Evolutionary conservation across 2,113 vertebrate genomes (phyloP).

Genomic region (Calyptomena viridis): DNA sequence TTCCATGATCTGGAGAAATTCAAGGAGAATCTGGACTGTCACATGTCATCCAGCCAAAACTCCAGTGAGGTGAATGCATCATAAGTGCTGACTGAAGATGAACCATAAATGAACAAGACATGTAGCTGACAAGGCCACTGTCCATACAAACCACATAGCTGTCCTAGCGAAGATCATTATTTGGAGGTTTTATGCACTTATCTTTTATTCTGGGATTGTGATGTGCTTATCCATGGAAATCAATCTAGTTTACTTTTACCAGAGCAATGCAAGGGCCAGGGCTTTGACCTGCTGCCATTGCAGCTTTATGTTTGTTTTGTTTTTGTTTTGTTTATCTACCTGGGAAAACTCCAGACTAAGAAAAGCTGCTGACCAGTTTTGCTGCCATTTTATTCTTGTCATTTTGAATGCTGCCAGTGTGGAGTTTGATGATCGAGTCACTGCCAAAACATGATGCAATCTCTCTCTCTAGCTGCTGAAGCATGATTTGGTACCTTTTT

Average conservation of each 20-base stretch:
- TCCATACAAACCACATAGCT: conserved; percentile 22
- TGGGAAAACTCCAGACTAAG: conserved; percentile 76
- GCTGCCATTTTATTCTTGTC: conserved; percentile 75
- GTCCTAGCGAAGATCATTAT: conserved; percentile 24
- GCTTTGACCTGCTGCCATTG: conserved; percentile 57
- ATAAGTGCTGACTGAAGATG: conserved; percentile 69
- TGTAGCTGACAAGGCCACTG: conserved; percentile 44
- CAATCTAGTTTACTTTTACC: conserved; percentile 69
- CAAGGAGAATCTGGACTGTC: conserved; percentile 86
- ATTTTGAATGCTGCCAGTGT: conserved; percentile 71
- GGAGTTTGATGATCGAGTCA: conserved; percentile 59
- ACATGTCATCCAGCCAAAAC: conserved; percentile 85
- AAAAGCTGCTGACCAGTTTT: conserved; percentile 78
- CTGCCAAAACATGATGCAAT: conserved; percentile 69
- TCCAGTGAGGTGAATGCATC: conserved; percentile 86
- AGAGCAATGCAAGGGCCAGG: conserved; percentile 81
- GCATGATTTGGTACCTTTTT: conserved; percentile 71
- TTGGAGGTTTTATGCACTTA: conserved; percentile 52
- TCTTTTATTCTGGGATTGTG: conserved; percentile 46
- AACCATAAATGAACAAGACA: conserved; percentile 14
- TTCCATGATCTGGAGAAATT: conserved; percentile 91
- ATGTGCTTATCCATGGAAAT: conserved; percentile 67
- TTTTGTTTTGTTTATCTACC: conserved; percentile 67
- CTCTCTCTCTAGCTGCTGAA: conserved; percentile 70
- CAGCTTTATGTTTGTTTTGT: conserved; percentile 70